phyloP scores from a whole-genome alignment of 1,140 invertebrate species.

The Cherax quadricarinatus region DNA sequence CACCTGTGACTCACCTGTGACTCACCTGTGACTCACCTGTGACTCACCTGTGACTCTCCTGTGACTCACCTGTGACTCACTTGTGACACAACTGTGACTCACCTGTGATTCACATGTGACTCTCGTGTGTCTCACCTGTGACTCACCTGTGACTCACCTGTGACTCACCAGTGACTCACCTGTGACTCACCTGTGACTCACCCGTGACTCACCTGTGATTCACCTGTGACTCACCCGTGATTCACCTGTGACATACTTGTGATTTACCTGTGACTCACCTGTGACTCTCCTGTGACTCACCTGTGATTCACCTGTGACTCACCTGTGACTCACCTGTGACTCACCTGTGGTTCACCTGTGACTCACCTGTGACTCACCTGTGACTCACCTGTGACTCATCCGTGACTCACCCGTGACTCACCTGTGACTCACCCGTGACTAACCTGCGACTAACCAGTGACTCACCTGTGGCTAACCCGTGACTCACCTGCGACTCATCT shows the following conservation, averaged over 20 bases:
- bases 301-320: background rate
- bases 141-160: background rate
- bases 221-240: no score
- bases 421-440: no score
- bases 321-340: background rate
- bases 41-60: no score
- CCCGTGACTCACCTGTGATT: no score
- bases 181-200: no score
- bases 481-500: no score
- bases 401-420: no score
- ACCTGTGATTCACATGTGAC: background rate
- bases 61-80: background rate
- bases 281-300: background rate
- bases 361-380: background rate
- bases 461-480: background rate
- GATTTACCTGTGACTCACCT: background rate
- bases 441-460: background rate
- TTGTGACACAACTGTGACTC: no score
- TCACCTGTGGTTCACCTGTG: background rate
- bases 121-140: background rate
- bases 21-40: no score
- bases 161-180: background rate
- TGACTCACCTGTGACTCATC: no score
- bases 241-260: background rate
- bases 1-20: no score